Evolutionary conservation across 1,140 invertebrate genomes (phyloP), one percentile per base, ranked within the genome.

Genomic region (Dendrolimus kikuchii): DNA sequence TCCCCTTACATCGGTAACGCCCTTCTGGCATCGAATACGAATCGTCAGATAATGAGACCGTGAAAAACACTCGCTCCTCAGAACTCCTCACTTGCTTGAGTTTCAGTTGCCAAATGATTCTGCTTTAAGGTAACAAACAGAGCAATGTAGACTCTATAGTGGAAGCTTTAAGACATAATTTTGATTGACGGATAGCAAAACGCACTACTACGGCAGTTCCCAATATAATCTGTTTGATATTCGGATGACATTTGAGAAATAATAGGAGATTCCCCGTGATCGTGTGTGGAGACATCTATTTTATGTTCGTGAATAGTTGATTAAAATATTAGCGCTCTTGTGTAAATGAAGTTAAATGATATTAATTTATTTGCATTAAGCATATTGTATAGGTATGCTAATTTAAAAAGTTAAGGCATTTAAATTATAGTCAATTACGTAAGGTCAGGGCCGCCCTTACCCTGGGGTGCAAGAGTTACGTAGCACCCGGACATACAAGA

Each of bases 61-160:
- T 81, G 74, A 77, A 81, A 77, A 77, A 81, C 76, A 81, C 78
- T 76, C 76, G 74, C 68, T 67, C 49, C 71, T 69, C 69, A 49
- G 66, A 67, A 70, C 63, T 72, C 61, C 56, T 68, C 59, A 66
- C 63, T 62, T 57, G 52, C 39, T 45, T 56, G 49, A 52, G 57
- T 45, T 51, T 54, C 44, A 52, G 54, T 42, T 59, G 58, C 49
- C 48, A 52, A 64, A 64, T 46, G 49, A 68, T 63, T 67, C 64
- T 57, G 71, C 62, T 60, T 46, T 50, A 23, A 53, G 40, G 36
- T 51, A 10, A 23, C 49, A 10, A 47, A 45, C 68, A 71, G 6
- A 40, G 62, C 55, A 77, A 61, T 64, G 65, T 64, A 60, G 46
- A 51, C 60, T 8, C 46, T 69, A 69, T 56, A 42, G 1, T 23